Evolutionary conservation across 2,113 vertebrate genomes (phyloP).

Genomic region (Nothocercus nigrocapillus): DNA sequence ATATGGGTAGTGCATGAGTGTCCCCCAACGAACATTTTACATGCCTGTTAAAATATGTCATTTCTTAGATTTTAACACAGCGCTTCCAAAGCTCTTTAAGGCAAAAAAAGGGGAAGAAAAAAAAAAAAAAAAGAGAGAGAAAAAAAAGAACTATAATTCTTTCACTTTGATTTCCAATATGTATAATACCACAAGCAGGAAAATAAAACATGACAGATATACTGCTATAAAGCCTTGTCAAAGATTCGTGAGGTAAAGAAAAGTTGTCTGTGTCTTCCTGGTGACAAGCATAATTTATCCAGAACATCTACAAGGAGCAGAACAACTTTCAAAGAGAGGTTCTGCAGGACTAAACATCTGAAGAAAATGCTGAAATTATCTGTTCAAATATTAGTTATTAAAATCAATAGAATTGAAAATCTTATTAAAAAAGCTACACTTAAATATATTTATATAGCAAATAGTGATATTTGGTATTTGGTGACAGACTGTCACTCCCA

Average conservation of each 20-base stretch:
- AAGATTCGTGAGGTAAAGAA: background rate
- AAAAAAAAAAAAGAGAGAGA: background rate
- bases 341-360: background rate
- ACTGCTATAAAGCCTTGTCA: background rate
- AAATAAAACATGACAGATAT: background rate
- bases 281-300: background rate
- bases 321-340: constrained; percentile 15
- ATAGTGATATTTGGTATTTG: background rate
- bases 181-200: background rate
- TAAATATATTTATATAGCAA: background rate
- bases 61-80: background rate
- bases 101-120: background rate
- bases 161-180: background rate
- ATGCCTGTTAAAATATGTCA: background rate
- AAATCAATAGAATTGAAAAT: constrained; percentile 20
- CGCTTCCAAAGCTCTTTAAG: background rate
- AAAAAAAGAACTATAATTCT: background rate
- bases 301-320: constrained; percentile 9
- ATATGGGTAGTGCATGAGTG: background rate
- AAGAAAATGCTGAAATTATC: constrained; percentile 26
- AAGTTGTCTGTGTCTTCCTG: background rate
- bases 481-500: background rate
- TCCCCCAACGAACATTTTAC: background rate
- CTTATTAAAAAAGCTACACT: background rate
- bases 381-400: background rate